These are phyloP conservation scores for Ischnus inquisitorius DNA, from an alignment of 2,888 invertebrate genomes.

Conservation along the genomic window DNA sequence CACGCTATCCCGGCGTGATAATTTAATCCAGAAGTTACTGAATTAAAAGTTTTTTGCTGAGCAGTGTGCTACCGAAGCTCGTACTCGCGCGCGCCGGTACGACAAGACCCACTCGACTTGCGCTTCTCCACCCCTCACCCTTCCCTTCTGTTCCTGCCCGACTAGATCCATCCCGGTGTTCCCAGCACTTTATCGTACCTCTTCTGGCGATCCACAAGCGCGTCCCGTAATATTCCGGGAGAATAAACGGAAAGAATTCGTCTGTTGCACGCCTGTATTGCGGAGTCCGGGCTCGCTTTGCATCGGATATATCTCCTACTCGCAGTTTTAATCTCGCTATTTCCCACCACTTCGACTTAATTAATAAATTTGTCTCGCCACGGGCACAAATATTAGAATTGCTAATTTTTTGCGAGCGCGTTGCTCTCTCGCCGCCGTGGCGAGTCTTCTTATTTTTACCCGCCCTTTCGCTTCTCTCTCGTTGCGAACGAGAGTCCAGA, in stretches of 20 bases:
- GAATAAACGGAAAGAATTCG: constrained; percentile 68
- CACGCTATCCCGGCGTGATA: constrained; percentile 79
- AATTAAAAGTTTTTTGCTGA: constrained; percentile 84
- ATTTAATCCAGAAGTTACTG: constrained; percentile 84
- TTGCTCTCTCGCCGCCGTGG: constrained; percentile 40
- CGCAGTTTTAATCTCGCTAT: constrained; percentile 50
- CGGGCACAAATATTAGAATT: constrained; percentile 78
- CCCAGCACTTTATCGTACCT: constrained; percentile 39
- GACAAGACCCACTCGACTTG: constrained; percentile 52
- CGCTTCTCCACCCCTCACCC: constrained; percentile 11
- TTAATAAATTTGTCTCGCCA: constrained; percentile 79
- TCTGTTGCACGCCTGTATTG: constrained; percentile 39
- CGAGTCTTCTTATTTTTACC: constrained; percentile 38
- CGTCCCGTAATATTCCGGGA: constrained; percentile 59
- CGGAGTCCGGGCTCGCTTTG: constrained; percentile 7
- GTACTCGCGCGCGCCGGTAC: constrained; percentile 49
- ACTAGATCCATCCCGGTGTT: constrained; percentile 38
- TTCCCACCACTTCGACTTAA: constrained; percentile 73
- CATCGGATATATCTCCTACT: constrained; percentile 55
- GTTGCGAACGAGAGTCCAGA: constrained; percentile 32
- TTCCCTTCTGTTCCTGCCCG: constrained; percentile 51
- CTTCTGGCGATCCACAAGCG: constrained; percentile 55
- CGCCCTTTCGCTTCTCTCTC: background rate
- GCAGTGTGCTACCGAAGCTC: constrained; percentile 73
- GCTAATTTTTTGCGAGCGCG: constrained; percentile 79